phyloP scores from a whole-genome alignment of 2,113 vertebrate genomes.

The Ibidorhyncha struthersii region DNA sequence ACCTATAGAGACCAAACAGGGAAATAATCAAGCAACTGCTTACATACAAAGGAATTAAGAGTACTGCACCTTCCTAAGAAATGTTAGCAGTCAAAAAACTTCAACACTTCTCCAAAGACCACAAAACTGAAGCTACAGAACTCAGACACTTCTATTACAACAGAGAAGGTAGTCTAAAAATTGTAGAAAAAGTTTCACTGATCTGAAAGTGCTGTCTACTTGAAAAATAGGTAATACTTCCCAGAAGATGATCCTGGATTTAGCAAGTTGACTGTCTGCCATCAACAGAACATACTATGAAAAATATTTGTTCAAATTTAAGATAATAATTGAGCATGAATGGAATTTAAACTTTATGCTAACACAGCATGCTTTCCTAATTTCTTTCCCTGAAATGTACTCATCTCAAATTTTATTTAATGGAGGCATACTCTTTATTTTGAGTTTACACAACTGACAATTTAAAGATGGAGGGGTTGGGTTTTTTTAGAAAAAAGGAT shows the following conservation, averaged over 20 bases:
- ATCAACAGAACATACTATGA: background rate
- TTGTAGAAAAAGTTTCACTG: background rate
- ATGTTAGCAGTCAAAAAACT: background rate
- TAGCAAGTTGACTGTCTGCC: background rate
- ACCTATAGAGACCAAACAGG: background rate
- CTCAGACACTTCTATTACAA: background rate
- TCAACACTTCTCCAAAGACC: background rate
- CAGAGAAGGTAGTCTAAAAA: background rate
- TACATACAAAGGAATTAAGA: background rate
- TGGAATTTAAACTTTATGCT: background rate
- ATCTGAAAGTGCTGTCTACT: background rate
- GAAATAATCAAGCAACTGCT: background rate
- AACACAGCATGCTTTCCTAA: background rate
- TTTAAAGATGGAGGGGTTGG: background rate
- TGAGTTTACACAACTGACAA: background rate
- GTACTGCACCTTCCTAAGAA: background rate
- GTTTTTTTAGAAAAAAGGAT: background rate
- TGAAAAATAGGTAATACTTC: background rate
- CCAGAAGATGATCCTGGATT: background rate
- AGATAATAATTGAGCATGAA: background rate
- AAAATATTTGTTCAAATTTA: background rate
- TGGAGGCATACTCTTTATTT: background rate
- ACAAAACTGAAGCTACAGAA: background rate
- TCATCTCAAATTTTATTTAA: background rate
- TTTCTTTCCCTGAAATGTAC: background rate